A percentile compares a stretch with the other conserved stretches of the same genome.
These are phyloP conservation scores for Clunio marinus DNA, from an alignment of 2,888 invertebrate species.

Conservation along the genomic window DNA sequence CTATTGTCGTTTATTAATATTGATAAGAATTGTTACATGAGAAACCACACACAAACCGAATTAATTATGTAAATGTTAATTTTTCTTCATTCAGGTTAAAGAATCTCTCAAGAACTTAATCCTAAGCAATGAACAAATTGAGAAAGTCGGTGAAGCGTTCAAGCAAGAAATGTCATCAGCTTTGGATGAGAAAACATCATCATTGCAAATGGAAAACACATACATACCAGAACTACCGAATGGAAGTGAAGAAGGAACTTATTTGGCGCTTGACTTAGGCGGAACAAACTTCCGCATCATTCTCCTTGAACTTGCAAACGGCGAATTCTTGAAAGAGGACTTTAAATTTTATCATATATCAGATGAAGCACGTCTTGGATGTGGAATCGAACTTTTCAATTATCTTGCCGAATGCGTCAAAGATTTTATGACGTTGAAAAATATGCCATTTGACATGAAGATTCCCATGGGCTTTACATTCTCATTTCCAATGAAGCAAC, in stretches of 20 bases:
- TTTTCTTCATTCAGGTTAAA: slow-evolving; percentile 42
- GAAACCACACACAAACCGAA: no score
- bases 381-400: slow-evolving; percentile 65
- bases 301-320: slow-evolving; percentile 58
- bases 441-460: slow-evolving; percentile 55
- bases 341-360: slow-evolving; percentile 62
- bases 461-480: slow-evolving; percentile 77
- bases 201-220: slow-evolving; percentile 72
- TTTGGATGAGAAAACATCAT: slow-evolving; percentile 59
- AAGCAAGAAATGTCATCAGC: slow-evolving; percentile 61
- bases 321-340: slow-evolving; percentile 56
- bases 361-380: slow-evolving; percentile 59
- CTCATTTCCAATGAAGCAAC: slow-evolving; percentile 77
- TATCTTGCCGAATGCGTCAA: slow-evolving; percentile 71
- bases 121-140: slow-evolving; percentile 52
- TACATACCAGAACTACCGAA: slow-evolving; percentile 69
- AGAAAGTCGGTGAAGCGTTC: slow-evolving; percentile 58
- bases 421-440: slow-evolving; percentile 62
- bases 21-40: no score
- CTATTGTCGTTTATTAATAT: no score
- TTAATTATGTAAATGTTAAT: no score
- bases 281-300: slow-evolving; percentile 78
- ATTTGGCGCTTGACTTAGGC: slow-evolving; percentile 72
- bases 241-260: slow-evolving; percentile 70
- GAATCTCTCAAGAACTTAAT: slow-evolving; percentile 42